These are phyloP conservation scores for Otocyon megalotis DNA, from an alignment of 2,113 vertebrate species.

Conservation along the genomic window DNA sequence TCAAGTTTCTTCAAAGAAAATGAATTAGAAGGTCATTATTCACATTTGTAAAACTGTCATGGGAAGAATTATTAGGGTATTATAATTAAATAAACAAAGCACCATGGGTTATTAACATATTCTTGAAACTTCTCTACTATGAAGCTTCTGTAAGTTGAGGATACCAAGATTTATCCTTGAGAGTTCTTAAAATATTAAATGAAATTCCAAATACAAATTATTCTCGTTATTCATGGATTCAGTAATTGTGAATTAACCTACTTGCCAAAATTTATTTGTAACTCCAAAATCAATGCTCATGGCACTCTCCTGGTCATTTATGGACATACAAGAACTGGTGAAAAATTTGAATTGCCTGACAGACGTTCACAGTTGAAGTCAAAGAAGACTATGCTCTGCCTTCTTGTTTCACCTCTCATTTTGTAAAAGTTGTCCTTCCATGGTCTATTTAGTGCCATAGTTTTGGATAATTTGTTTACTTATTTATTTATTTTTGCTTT, in stretches of 20 bases:
- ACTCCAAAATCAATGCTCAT: not conserved
- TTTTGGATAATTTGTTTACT: not conserved
- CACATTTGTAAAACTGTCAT: not conserved
- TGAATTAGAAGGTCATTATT: constrained; percentile 7
- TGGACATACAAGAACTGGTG: not conserved
- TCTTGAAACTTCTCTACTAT: not conserved
- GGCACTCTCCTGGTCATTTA: not conserved
- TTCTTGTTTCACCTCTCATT: not conserved
- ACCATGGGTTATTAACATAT: not conserved
- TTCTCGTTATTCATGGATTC: not conserved
- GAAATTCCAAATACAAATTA: not conserved
- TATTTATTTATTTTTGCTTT: not conserved
- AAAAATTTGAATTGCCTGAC: not conserved
- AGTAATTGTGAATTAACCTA: not conserved
- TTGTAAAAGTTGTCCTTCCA: not conserved
- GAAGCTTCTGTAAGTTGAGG: not conserved
- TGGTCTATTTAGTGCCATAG: not conserved
- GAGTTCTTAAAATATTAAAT: not conserved
- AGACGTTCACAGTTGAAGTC: not conserved
- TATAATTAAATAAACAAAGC: not conserved
- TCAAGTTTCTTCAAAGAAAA: not conserved
- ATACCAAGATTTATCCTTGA: not conserved
- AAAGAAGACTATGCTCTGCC: not conserved
- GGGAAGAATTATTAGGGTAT: not conserved
- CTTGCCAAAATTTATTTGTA: not conserved